A percentile compares a stretch with the other conserved stretches of the same genome.
Conservation (phyloP, 2,113 vertebrate genomes). For the Phycodurus eques region DNA sequence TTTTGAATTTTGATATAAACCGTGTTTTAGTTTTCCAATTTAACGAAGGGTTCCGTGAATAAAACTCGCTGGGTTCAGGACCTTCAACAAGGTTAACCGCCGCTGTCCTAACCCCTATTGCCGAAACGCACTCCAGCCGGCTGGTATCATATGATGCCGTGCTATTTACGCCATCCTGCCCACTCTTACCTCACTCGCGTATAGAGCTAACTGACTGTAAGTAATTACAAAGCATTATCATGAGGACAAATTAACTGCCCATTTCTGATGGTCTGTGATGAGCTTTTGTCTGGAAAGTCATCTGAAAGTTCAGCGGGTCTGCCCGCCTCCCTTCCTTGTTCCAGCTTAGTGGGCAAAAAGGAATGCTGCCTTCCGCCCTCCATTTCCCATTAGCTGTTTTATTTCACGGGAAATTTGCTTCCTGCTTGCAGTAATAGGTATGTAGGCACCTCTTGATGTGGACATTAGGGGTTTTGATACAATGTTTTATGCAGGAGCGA, state of each 20-base stretch:
- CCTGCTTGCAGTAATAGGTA: conserved; percentile 76
- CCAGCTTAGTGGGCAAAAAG: conserved; percentile 57
- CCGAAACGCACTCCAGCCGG: no score
- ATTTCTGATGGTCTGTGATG: conserved; percentile 21
- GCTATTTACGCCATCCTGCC: no score
- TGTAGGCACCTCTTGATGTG: conserved; percentile 74
- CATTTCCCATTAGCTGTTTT: conserved; percentile 77
- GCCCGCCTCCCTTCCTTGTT: conserved; percentile 46
- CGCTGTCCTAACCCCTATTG: no score
- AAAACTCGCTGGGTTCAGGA: no score
- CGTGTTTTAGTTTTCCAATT: no score
- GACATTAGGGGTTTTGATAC: conserved; percentile 70
- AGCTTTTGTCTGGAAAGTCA: conserved; percentile 36
- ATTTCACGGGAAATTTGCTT: conserved; percentile 81
- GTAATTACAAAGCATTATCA: neutral
- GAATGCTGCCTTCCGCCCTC: conserved; percentile 62
- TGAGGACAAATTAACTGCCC: neutral
- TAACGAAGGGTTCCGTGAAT: no score
- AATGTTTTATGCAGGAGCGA: conserved; percentile 72
- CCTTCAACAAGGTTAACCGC: no score
- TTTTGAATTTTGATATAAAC: no score
- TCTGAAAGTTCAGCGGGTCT: conserved; percentile 45
- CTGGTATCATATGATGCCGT: no score
- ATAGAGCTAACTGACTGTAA: neutral
- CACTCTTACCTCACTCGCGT: neutral